Evolutionary conservation across 2,797 vertebrate genomes (phyloP).

Genomic region (Melopsittacus undulatus): DNA sequence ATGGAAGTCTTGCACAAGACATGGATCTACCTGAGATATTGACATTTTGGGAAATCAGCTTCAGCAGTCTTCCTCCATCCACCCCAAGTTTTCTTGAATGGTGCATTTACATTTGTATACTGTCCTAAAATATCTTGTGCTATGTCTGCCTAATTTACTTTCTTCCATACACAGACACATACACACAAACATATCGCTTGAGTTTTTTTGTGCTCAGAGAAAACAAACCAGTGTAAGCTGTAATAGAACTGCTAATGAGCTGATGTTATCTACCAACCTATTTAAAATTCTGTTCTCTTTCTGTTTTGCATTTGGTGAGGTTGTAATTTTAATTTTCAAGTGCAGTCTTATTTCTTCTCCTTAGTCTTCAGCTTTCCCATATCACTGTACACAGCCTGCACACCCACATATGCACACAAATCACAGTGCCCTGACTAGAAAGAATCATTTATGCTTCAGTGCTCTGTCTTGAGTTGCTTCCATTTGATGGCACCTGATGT

Average conservation of each 20-base stretch:
- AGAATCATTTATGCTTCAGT: not conserved
- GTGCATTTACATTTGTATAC: slow-evolving; percentile 26
- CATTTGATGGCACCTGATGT: not conserved
- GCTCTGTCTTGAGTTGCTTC: not conserved
- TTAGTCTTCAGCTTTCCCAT: not conserved
- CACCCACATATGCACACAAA: not conserved
- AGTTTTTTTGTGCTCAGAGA: slow-evolving; percentile 35
- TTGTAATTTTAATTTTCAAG: slow-evolving; percentile 66
- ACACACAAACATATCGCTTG: slow-evolving; percentile 32
- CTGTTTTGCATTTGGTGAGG: slow-evolving; percentile 57
- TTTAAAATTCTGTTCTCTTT: slow-evolving; percentile 70
- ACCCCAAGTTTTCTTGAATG: not conserved
- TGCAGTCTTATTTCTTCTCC: not conserved
- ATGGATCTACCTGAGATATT: fast-evolving
- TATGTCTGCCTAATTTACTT: slow-evolving; percentile 64
- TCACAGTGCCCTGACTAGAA: not conserved
- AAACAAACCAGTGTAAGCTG: slow-evolving; percentile 60
- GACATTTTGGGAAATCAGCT: not conserved
- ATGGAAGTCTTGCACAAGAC: not conserved
- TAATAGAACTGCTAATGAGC: slow-evolving; percentile 74
- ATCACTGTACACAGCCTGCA: not conserved
- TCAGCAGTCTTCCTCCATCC: not conserved
- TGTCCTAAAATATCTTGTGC: slow-evolving; percentile 36
- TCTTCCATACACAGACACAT: slow-evolving; percentile 26
- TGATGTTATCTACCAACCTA: slow-evolving; percentile 69